Conservation (phyloP, 2,888 invertebrate species). For the Mongoloraphidia duomilia region DNA sequence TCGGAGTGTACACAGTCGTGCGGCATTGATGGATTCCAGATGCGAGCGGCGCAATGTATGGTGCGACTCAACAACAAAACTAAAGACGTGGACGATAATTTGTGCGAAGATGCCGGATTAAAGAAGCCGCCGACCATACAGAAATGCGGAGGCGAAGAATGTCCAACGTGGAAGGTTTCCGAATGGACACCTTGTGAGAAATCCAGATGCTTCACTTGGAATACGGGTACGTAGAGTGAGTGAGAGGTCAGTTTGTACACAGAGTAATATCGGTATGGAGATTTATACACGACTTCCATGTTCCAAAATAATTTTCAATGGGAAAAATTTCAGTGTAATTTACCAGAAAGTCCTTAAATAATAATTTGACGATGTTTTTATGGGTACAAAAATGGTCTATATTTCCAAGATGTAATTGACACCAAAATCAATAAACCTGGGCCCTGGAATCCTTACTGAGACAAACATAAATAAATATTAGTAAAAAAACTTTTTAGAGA, state of each 20-base stretch:
- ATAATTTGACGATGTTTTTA: no score
- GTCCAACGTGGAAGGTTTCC: conserved; percentile 56
- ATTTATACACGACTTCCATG: no score
- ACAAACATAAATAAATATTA: no score
- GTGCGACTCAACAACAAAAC: conserved; percentile 39
- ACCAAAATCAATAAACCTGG: no score
- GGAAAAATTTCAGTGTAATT: no score
- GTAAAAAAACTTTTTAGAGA: no score
- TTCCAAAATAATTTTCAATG: no score
- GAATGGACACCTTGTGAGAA: conserved; percentile 60
- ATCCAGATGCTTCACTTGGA: conserved; percentile 60
- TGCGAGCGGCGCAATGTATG: conserved; percentile 58
- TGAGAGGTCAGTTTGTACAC: background rate
- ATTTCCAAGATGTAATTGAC: no score
- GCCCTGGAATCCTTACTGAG: no score
- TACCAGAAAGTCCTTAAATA: no score
- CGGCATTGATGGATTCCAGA: conserved; percentile 58
- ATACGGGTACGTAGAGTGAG: conserved; percentile 38
- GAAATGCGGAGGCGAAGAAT: conserved; percentile 51
- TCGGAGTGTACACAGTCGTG: conserved; percentile 74
- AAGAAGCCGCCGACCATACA: conserved; percentile 45
- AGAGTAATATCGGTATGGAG: no score
- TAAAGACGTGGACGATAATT: conserved; percentile 43
- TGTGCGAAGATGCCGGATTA: conserved; percentile 58
- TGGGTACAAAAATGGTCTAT: no score